These are phyloP conservation scores for Argyrosomus regius DNA, from an alignment of 2,797 vertebrate species.

Conservation along the genomic window DNA sequence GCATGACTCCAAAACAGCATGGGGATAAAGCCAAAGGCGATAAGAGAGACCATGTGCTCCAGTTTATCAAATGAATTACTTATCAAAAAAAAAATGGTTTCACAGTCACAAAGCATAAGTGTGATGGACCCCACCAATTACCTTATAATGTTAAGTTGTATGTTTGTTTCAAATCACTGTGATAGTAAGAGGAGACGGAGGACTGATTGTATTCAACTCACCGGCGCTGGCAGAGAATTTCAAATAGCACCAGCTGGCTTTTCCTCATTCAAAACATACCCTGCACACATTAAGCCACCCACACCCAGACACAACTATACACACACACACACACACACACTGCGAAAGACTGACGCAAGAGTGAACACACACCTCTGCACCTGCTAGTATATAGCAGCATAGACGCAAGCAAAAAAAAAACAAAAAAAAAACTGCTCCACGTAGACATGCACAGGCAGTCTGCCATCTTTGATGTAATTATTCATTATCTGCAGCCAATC, in stretches of 20 bases:
- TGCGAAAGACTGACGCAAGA: constrained; percentile 51
- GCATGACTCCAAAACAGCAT: constrained; percentile 56
- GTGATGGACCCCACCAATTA: constrained; percentile 25
- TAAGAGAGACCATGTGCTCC: constrained; percentile 39
- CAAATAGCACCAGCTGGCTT: constrained; percentile 72
- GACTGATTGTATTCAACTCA: constrained; percentile 54
- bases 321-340: constrained; percentile 4
- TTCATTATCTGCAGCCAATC: constrained; percentile 80
- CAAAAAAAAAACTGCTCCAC: not conserved
- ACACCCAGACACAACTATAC: constrained; percentile 24
- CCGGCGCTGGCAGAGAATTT: constrained; percentile 58
- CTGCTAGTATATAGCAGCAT: constrained; percentile 46
- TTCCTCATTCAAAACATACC: constrained; percentile 64
- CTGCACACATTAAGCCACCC: constrained; percentile 52
- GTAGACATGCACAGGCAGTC: constrained; percentile 13
- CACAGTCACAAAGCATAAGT: constrained; percentile 16
- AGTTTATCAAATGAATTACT: constrained; percentile 48
- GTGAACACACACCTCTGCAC: constrained; percentile 60
- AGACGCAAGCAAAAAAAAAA: not conserved
- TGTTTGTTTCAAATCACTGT: constrained; percentile 41
- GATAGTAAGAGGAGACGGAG: constrained; percentile 27
- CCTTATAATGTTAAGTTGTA: constrained; percentile 40
- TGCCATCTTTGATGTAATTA: constrained; percentile 74
- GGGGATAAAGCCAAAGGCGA: constrained; percentile 48
- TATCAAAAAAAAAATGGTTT: constrained; percentile 12